Conservation (phyloP, 2,888 invertebrate species). For the Drosophila mimetica region DNA sequence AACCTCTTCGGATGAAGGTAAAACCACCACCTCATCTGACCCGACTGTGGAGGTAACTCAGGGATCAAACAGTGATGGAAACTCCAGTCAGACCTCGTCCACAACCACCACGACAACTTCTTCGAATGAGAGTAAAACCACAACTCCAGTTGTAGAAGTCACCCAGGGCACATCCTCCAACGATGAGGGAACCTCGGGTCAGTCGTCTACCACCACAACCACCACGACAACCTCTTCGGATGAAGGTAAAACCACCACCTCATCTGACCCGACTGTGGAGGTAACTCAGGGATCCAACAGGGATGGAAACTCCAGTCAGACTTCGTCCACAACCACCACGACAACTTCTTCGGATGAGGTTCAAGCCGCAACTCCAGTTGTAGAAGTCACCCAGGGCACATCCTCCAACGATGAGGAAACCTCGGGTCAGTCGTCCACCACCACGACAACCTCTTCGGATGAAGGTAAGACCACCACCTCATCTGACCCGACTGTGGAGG, state of each 20-base stretch:
- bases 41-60: not conserved
- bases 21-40: not conserved
- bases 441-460: not conserved
- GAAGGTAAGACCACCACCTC: not conserved
- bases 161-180: not conserved
- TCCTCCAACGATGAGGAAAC: not conserved
- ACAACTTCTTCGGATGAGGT: not conserved
- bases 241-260: not conserved
- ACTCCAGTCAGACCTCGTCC: not conserved
- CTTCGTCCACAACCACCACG: not conserved
- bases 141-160: not conserved
- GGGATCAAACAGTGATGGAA: not conserved
- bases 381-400: not conserved
- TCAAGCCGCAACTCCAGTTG: not conserved
- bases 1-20: no score
- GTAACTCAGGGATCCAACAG: not conserved
- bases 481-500: not conserved
- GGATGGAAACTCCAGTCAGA: not conserved
- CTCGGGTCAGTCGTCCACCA: not conserved
- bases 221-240: constrained; percentile 6
- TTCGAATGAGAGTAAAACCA: not conserved
- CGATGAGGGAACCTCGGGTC: not conserved
- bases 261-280: not conserved
- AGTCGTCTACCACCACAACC: not conserved
- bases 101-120: not conserved